Evolutionary conservation across 2,888 invertebrate species (phyloP), one percentile per base, ranked within the genome.

Genomic region (Coenonympha arcania): DNA sequence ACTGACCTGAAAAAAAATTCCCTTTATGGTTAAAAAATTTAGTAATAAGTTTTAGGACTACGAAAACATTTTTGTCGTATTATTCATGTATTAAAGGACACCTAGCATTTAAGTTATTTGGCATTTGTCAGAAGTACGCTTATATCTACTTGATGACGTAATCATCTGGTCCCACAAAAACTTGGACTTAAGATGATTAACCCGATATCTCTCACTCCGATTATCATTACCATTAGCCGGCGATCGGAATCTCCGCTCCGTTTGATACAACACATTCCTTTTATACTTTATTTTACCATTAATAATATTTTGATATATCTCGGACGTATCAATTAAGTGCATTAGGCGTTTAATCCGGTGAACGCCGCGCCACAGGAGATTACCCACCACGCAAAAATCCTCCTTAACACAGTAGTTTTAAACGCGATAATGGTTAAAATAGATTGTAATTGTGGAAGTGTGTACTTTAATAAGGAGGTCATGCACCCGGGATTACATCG

Each of bases 241-340:
- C 19, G 37, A 34, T 42, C 42, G 19, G 28, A 43, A 48, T 45
- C 52, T 51, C 54, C 36, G 49, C 46, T 43, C 45, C 46, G 31
- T 45, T 46, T 46, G 42, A 49, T 31, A 11, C 49, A 36, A 33
- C 30, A 39, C 48, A 40, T 40, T 52, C 43, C 26, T 31, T 49
- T 47, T 47, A 40, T 39, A 40, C 49, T 43, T 55, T 41, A 36
- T 52, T 50, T 50, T 53, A 50, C 48, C 52, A 50, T 48, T 48
- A 55, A 52, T 52, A 48, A 55, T 52, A 50, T 55, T 55, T 52
- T 53, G 55, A 55, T 55, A 45, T 41, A 48, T 50, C 52, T 49
- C 42, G 50, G 50, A 50, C 55, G 48, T 45, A 42, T 53, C 55
- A 52, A 52, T 52, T 49, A 50, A 50, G 47, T 50, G 44, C 50